phyloP scores from a whole-genome alignment of 2,888 invertebrate genomes.

The Lepidochrysops patricia region DNA sequence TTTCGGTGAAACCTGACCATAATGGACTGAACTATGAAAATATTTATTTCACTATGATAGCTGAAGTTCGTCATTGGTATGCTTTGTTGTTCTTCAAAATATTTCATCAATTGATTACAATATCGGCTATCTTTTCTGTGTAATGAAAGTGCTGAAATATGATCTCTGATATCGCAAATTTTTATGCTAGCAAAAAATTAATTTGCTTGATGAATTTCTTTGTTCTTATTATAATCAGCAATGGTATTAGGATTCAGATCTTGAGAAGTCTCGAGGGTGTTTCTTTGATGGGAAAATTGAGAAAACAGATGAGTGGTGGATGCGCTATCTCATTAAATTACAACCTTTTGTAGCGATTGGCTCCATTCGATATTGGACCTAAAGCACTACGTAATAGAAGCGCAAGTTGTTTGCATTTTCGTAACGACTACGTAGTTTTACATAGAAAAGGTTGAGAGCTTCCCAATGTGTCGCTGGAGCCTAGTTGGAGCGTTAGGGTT shows the following conservation, averaged over 20 bases:
- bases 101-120: too few species aligned
- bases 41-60: too few species aligned
- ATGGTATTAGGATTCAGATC: neutral
- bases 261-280: neutral
- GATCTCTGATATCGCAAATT: neutral
- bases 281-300: neutral
- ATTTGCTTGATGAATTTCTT: neutral
- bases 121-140: too few species aligned
- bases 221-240: neutral
- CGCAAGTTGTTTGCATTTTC: neutral
- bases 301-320: neutral
- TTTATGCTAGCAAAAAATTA: neutral
- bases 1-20: too few species aligned
- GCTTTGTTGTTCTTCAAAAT: too few species aligned
- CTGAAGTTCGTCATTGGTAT: too few species aligned
- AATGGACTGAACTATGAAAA: too few species aligned
- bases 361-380: neutral
- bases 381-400: neutral
- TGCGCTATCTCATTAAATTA: constrained; percentile 3
- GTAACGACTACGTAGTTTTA: neutral
- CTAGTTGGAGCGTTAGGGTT: neutral
- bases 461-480: neutral
- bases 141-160: neutral
- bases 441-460: neutral
- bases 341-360: neutral